Percentiles rank a stretch among this genome's conserved stretches.
These are phyloP conservation scores for Pararge aegeria DNA, from an alignment of 1,140 invertebrate species.

Conservation along the genomic window DNA sequence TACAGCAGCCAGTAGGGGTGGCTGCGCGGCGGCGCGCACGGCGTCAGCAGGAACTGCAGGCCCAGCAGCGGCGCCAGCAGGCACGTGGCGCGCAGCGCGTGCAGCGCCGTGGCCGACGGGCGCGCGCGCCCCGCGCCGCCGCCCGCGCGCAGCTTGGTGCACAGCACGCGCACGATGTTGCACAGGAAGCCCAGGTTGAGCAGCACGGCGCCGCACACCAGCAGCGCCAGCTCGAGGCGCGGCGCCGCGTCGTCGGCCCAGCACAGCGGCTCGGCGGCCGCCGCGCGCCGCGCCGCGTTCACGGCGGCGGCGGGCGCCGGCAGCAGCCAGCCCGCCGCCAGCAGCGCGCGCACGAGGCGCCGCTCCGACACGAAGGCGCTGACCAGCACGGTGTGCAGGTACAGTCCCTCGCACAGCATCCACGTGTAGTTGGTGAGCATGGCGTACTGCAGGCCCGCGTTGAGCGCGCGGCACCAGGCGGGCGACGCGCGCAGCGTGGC, in stretches of 20 bases:
- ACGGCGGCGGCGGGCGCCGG: constrained; percentile 86
- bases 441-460: constrained; percentile 93
- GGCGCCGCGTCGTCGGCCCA: constrained; percentile 90
- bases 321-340: constrained; percentile 91
- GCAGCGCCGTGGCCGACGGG: constrained; percentile 85
- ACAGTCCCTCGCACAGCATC: constrained; percentile 97
- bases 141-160: constrained; percentile 89
- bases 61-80: constrained; percentile 91
- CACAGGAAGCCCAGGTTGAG: constrained; percentile 94
- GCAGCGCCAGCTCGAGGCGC: constrained; percentile 87
- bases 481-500: constrained; percentile 79
- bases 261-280: constrained; percentile 76
- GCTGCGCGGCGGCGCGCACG: constrained; percentile 88
- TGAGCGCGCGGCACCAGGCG: constrained; percentile 89
- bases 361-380: constrained; percentile 94
- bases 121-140: constrained; percentile 76
- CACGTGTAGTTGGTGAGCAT: constrained; percentile 96
- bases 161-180: constrained; percentile 96
- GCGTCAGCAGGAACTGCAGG: constrained; percentile 92
- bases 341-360: constrained; percentile 90
- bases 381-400: constrained; percentile 95
- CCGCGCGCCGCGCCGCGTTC: constrained; percentile 82
- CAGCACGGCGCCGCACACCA: constrained; percentile 89
- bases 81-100: constrained; percentile 93
- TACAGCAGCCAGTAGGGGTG: constrained; percentile 89